A percentile compares a stretch with the other conserved stretches of the same genome.
Evolutionary conservation across 2,888 invertebrate genomes (phyloP).

Genomic region (Hedychridium roseum): DNA sequence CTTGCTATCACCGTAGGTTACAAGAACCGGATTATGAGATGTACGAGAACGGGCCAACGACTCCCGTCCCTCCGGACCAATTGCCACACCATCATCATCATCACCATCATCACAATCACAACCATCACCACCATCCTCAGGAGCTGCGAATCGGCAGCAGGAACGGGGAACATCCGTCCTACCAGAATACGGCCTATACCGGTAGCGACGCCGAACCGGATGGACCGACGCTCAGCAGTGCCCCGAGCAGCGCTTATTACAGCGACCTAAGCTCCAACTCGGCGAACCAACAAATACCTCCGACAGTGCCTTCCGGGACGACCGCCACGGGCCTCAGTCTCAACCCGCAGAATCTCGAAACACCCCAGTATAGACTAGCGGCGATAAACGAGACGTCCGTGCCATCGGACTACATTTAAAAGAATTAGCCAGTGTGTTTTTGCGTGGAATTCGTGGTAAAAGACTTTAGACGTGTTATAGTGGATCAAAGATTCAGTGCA

Average conservation of each 20-base stretch:
- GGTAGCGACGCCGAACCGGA: slow-evolving; percentile 67
- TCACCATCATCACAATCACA: slow-evolving; percentile 45
- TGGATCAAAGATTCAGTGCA: too few relatives aligned
- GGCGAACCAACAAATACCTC: slow-evolving; percentile 50
- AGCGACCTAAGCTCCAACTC: slow-evolving; percentile 69
- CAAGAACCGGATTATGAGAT: slow-evolving; percentile 62
- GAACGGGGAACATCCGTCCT: slow-evolving; percentile 67
- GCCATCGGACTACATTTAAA: slow-evolving; percentile 59
- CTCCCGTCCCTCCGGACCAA: slow-evolving; percentile 48
- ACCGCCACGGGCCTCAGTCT: slow-evolving; percentile 32
- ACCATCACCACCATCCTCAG: slow-evolving; percentile 49
- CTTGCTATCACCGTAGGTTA: slow-evolving; percentile 47
- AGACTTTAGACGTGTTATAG: too few relatives aligned
- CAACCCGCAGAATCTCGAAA: slow-evolving; percentile 42
- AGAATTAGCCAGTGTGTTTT: too few relatives aligned
- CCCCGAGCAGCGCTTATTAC: slow-evolving; percentile 80
- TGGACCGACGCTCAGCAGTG: slow-evolving; percentile 66
- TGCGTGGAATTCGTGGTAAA: too few relatives aligned
- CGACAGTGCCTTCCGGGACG: slow-evolving; percentile 25
- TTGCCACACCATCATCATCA: slow-evolving; percentile 43
- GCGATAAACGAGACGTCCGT: slow-evolving; percentile 60
- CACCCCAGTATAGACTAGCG: slow-evolving; percentile 54
- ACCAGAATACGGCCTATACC: slow-evolving; percentile 76
- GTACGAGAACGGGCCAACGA: slow-evolving; percentile 60
- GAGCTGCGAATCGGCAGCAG: slow-evolving; percentile 40